Conservation (phyloP, 2,797 vertebrate genomes). For the Anguilla obscura region DNA sequence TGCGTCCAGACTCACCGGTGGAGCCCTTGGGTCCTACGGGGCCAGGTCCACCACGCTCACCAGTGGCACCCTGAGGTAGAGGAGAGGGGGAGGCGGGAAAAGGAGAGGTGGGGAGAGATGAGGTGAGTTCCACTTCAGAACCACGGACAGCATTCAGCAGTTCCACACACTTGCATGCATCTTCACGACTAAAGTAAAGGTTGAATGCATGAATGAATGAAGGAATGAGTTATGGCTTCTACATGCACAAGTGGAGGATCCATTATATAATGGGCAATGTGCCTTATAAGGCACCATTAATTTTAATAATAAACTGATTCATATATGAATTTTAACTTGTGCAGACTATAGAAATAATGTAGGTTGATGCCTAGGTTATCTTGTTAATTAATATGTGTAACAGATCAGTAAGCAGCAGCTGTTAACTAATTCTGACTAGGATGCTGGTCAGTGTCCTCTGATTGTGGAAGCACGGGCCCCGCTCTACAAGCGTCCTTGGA, state of each 20-base stretch:
- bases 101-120: not conserved
- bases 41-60: constrained; percentile 81
- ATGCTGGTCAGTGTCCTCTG: not conserved
- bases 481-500: not conserved
- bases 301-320: not conserved
- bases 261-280: not conserved
- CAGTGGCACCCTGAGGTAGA: constrained; percentile 72
- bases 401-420: not conserved
- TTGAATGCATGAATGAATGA: no score
- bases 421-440: not conserved
- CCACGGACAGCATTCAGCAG: not conserved
- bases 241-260: not conserved
- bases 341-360: not conserved
- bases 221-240: not conserved
- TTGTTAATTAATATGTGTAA: not conserved
- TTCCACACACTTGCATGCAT: not conserved
- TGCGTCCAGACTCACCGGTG: constrained; percentile 82
- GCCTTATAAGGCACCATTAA: not conserved
- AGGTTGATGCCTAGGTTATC: not conserved
- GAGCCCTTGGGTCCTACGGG: constrained; percentile 80
- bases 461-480: not conserved
- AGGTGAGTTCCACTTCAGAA: constrained; percentile 8
- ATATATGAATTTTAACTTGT: not conserved
- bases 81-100: not conserved
- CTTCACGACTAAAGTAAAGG: no score